These are phyloP conservation scores for Dascillus cervinus DNA, from an alignment of 2,888 invertebrate genomes.

Conservation along the genomic window DNA sequence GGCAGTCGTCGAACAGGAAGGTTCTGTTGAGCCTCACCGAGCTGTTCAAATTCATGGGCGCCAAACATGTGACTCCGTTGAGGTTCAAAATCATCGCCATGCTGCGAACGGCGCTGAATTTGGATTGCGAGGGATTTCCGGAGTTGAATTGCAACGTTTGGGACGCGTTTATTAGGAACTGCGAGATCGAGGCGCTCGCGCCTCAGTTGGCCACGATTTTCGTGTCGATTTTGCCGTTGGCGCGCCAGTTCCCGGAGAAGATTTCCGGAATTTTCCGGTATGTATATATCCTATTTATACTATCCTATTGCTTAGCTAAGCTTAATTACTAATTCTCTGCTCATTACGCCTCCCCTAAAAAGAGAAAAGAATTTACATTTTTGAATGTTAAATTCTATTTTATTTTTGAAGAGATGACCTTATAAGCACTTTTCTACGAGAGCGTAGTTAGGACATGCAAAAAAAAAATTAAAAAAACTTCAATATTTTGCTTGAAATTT, in stretches of 20 bases:
- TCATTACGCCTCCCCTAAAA: too few relatives aligned
- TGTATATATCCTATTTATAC: too few relatives aligned
- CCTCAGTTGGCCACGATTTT: conserved; percentile 77
- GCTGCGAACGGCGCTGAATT: conserved; percentile 64
- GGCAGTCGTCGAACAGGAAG: conserved; percentile 58
- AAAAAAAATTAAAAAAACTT: too few relatives aligned
- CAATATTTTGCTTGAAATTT: too few relatives aligned
- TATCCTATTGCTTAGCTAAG: too few relatives aligned
- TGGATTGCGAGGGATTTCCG: conserved; percentile 59
- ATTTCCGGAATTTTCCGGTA: conserved; percentile 72
- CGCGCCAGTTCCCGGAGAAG: conserved; percentile 60
- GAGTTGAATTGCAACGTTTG: conserved; percentile 68
- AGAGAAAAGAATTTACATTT: too few relatives aligned
- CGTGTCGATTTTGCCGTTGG: conserved; percentile 68
- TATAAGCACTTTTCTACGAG: too few relatives aligned
- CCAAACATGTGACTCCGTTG: conserved; percentile 66
- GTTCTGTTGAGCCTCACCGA: conserved; percentile 66
- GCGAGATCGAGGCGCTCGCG: conserved; percentile 64
- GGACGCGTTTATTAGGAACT: conserved; percentile 73
- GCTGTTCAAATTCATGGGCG: conserved; percentile 75
- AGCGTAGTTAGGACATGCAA: too few relatives aligned
- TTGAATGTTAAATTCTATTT: too few relatives aligned
- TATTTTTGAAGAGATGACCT: too few relatives aligned
- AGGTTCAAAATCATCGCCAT: conserved; percentile 82
- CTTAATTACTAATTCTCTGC: too few relatives aligned